Conservation (phyloP, 2,797 vertebrate genomes). For the Phrynocephalus guinanensis region DNA sequence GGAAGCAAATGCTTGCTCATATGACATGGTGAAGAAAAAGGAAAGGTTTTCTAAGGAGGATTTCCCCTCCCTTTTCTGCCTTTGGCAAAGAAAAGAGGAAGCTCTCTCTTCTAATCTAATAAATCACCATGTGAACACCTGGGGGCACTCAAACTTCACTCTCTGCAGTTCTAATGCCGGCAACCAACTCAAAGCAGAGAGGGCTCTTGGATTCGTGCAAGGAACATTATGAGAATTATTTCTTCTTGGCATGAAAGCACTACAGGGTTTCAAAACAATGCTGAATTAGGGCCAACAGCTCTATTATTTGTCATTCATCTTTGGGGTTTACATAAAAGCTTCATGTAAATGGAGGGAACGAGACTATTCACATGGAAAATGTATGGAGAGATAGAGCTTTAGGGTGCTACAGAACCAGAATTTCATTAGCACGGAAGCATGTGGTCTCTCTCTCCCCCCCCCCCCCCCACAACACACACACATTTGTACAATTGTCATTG, state of each 20-base stretch:
- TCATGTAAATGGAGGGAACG: slow-evolving; percentile 8
- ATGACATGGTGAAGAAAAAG: slow-evolving; percentile 4
- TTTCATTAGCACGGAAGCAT: background rate
- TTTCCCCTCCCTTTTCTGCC: slow-evolving; percentile 42
- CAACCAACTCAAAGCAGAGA: slow-evolving; percentile 40
- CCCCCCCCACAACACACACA: background rate
- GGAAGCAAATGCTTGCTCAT: slow-evolving; percentile 42
- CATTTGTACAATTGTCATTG: background rate
- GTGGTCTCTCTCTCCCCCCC: too few species aligned
- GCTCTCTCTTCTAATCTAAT: slow-evolving; percentile 40
- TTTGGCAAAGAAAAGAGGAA: slow-evolving; percentile 36
- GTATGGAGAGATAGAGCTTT: too few species aligned
- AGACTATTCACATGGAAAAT: background rate
- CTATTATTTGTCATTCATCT: slow-evolving; percentile 24
- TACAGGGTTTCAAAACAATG: background rate
- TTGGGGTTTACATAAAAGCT: slow-evolving; percentile 2
- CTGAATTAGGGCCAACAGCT: background rate
- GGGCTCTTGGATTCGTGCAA: slow-evolving; percentile 7
- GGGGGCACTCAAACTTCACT: slow-evolving; percentile 65
- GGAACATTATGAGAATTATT: fast-evolving
- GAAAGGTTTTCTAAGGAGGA: slow-evolving; percentile 18
- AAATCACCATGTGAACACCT: slow-evolving; percentile 48
- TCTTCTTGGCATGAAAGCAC: slow-evolving; percentile 22
- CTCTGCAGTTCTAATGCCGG: slow-evolving; percentile 8
- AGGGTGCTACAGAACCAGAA: background rate